Evolutionary conservation across 2,888 invertebrate genomes (phyloP).

Genomic region (Eubasilissa splendida): DNA sequence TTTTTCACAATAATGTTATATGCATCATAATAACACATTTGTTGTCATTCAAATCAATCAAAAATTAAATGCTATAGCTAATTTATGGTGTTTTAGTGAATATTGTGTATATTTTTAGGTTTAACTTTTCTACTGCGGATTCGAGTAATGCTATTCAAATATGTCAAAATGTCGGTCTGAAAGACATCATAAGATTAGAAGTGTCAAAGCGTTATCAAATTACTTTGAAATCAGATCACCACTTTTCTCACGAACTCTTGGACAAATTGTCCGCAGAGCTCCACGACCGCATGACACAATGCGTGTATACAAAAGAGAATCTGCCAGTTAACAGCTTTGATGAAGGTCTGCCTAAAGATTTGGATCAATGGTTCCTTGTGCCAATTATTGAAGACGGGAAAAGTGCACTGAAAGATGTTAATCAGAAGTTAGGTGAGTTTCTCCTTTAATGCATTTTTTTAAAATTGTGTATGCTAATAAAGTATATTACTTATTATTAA

Average conservation of each 20-base stretch:
- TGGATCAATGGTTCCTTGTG: slow-evolving; percentile 86
- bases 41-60: too few species aligned
- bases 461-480: neutral
- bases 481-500: neutral
- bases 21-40: neutral
- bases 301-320: slow-evolving; percentile 81
- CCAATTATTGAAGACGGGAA: slow-evolving; percentile 86
- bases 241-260: slow-evolving; percentile 65
- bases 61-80: neutral
- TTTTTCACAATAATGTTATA: neutral
- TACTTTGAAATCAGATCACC: slow-evolving; percentile 66
- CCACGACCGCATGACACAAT: slow-evolving; percentile 96
- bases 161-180: slow-evolving; percentile 87
- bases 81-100: slow-evolving; percentile 41
- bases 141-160: slow-evolving; percentile 98
- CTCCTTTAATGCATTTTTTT: neutral
- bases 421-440: slow-evolving; percentile 78
- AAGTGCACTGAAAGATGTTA: slow-evolving; percentile 86
- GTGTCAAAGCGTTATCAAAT: slow-evolving; percentile 84
- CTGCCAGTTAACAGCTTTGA: slow-evolving; percentile 78
- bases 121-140: slow-evolving; percentile 96
- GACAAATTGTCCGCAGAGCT: slow-evolving; percentile 75
- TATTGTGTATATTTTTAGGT: slow-evolving; percentile 70
- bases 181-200: slow-evolving; percentile 86
- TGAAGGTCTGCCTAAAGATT: slow-evolving; percentile 75